Evolutionary conservation across 1,140 invertebrate species (phyloP).

Genomic region (Hydropsyche tenuis): DNA sequence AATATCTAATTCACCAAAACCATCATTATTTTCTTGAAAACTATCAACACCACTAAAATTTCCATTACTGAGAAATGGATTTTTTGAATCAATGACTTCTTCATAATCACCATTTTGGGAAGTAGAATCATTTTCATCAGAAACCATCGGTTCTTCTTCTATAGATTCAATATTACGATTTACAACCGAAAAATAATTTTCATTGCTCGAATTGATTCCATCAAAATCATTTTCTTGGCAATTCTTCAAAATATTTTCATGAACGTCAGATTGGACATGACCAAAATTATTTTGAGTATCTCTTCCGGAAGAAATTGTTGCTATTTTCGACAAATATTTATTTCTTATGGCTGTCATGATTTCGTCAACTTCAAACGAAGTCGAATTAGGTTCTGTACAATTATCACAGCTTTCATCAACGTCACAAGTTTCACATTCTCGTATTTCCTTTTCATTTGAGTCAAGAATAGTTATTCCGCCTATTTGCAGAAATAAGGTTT

Average conservation of each 20-base stretch:
- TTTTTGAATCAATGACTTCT: background rate
- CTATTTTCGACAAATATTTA: slow-evolving; percentile 11
- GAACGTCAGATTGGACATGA: too few relatives aligned
- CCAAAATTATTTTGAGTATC: slow-evolving; percentile 2
- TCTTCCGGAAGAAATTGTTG: background rate
- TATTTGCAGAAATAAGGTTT: too few relatives aligned
- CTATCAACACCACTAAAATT: background rate
- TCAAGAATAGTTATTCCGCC: too few relatives aligned
- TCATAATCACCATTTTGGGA: background rate
- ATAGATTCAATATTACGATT: too few relatives aligned
- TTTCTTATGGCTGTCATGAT: slow-evolving; percentile 15
- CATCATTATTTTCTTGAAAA: background rate
- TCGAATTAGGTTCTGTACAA: background rate
- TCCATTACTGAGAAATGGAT: background rate
- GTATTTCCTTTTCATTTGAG: too few relatives aligned
- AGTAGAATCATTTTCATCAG: background rate
- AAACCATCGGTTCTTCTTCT: background rate
- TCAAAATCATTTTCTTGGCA: background rate
- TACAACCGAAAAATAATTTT: background rate
- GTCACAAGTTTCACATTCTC: too few relatives aligned
- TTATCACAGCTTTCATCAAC: too few relatives aligned
- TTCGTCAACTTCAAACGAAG: slow-evolving; percentile 6
- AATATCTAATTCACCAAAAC: too few relatives aligned
- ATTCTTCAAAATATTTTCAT: background rate
- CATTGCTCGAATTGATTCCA: background rate